These are phyloP conservation scores for Pimpla rufipes DNA, from an alignment of 2,888 invertebrate species.

Conservation along the genomic window DNA sequence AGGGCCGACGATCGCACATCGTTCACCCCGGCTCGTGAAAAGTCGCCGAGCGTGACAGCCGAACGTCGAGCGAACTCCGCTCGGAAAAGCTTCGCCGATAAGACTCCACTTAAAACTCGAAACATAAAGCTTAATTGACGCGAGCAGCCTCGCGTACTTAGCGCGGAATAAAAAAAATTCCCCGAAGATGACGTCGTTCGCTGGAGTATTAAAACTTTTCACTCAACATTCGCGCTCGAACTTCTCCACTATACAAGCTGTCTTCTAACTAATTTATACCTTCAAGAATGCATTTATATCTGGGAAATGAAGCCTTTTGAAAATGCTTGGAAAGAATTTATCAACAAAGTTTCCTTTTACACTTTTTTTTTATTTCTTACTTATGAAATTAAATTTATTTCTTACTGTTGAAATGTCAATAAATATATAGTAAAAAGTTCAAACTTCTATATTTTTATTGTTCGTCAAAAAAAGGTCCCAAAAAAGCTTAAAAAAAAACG, in stretches of 20 bases:
- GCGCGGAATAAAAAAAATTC: neutral
- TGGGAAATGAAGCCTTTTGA: neutral
- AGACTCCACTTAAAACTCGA: neutral
- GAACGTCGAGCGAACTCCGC: slow-evolving; percentile 12
- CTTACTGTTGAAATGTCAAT: too few species aligned
- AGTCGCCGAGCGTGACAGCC: slow-evolving; percentile 33
- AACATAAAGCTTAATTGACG: slow-evolving; percentile 8
- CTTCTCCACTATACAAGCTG: neutral
- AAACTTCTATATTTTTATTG: too few species aligned
- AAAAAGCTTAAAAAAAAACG: too few species aligned
- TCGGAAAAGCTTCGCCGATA: slow-evolving; percentile 23
- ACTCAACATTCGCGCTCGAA: neutral
- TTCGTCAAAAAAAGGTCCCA: too few species aligned
- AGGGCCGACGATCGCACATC: too few species aligned
- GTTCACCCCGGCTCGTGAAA: neutral
- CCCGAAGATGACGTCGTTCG: neutral
- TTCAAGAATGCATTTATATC: neutral
- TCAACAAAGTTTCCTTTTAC: neutral
- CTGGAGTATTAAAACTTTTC: neutral
- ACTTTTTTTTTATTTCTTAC: neutral
- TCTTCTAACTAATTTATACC: too few species aligned
- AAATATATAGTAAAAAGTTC: too few species aligned
- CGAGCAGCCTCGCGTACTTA: neutral
- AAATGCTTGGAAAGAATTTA: neutral
- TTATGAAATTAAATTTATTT: too few species aligned